Evolutionary conservation across 2,113 vertebrate genomes (phyloP).

Genomic region (Haemorhous mexicanus): DNA sequence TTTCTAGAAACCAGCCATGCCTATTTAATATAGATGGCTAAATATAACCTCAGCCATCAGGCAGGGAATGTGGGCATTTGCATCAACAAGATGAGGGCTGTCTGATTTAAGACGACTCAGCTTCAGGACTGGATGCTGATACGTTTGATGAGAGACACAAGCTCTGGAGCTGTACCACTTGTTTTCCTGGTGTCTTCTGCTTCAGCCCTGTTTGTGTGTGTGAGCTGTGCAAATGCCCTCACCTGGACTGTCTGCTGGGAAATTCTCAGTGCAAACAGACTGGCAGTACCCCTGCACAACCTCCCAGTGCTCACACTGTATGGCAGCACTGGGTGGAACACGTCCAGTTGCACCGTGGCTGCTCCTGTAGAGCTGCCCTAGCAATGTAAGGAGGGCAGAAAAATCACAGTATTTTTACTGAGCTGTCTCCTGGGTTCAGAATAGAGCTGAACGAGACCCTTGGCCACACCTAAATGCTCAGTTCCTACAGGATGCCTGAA

Average conservation of each 20-base stretch:
- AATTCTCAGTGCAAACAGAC: neutral
- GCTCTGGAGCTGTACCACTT: neutral
- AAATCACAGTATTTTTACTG: neutral
- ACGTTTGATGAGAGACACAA: neutral
- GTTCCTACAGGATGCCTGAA: neutral
- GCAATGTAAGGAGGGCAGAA: neutral
- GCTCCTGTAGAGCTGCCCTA: neutral
- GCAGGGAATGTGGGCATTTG: constrained; percentile 61
- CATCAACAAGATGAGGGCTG: constrained; percentile 54
- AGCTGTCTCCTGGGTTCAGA: neutral
- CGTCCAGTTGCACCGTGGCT: neutral
- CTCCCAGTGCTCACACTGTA: neutral
- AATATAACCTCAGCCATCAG: constrained; percentile 64
- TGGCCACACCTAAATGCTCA: neutral
- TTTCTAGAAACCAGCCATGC: constrained; percentile 51
- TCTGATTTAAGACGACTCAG: constrained; percentile 35
- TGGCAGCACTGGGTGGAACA: neutral
- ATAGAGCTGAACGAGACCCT: neutral
- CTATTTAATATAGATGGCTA: constrained; percentile 58
- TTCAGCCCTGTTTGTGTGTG: neutral
- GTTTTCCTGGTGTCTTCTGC: neutral
- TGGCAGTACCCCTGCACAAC: neutral
- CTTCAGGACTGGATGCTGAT: constrained; percentile 42
- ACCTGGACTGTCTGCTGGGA: neutral
- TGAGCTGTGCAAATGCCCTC: neutral